Evolutionary conservation across 2,797 vertebrate genomes (phyloP), one percentile per base, ranked within the genome.

Genomic region (Glossophaga mutica): DNA sequence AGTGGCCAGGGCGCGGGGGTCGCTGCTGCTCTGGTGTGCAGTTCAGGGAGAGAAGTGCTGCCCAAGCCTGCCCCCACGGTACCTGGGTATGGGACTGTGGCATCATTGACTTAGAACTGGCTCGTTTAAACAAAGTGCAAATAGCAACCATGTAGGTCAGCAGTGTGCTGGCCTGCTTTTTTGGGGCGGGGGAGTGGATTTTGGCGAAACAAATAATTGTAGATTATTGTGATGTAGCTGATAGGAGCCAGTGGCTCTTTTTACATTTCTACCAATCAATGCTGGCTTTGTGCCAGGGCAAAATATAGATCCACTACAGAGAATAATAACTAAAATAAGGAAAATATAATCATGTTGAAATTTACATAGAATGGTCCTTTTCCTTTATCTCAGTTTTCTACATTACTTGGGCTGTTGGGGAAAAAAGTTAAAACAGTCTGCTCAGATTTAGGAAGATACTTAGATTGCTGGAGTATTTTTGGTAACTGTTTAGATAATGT

Each of bases 391-490:
- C 91, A 91, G 94, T 0, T 16, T 62, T 34, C 9, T 94, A 4
- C 0, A 2, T 88, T 95, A 67, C 89, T 87, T 67, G 76, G 71
- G 96, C 48, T 96, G 93, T 68, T 96, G 39, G 83, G 90, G 62
- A 96, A 96, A 77, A 94, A 95, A 93, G 86, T 97, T 95, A 50
- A 68, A 91, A 86, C 89, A 94, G 70, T 93, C 91, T 95, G 87
- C 48, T 94, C 89, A 96, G 96, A 87, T 94, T 96, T 91, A 94
- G 96, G 92, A 85, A 93, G 94, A 94, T 46, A 79, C 55, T 94
- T 94, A 50, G 87, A 95, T 97, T 94, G 93, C 95, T 85, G 77
- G 91, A 32, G 90, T 97, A 95, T 96, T 98, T 97, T 93, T 97
- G 94, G 94, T 95, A 94, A 92, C 70, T 96, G 84, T 96, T 97